A percentile compares a stretch with the other conserved stretches of the same genome.
Conservation (phyloP, 1,140 invertebrate genomes). For the Musca domestica region DNA sequence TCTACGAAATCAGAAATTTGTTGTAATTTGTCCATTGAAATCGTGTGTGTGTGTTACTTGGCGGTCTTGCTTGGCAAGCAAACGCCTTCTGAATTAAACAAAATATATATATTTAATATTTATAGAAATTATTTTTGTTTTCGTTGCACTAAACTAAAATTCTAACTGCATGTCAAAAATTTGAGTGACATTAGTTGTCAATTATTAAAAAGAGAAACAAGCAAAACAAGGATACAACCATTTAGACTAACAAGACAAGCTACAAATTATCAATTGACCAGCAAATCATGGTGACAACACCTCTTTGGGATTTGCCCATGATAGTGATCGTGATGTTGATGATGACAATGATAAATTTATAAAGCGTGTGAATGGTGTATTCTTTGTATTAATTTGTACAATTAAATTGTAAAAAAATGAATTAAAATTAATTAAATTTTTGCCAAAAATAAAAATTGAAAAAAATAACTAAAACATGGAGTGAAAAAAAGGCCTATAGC, state of each 20-base stretch:
- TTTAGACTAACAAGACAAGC: not conserved
- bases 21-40: not conserved
- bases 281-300: conserved; percentile 13
- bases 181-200: conserved; percentile 12
- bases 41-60: no score
- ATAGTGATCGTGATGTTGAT: not conserved
- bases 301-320: not conserved
- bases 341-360: conserved; percentile 7
- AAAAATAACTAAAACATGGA: not conserved
- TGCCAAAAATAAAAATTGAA: not conserved
- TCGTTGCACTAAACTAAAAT: no score
- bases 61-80: no score
- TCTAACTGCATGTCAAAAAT: no score
- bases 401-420: conserved; percentile 4
- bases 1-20: no score
- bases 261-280: conserved; percentile 15
- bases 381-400: not conserved
- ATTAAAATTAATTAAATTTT: not conserved
- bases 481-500: not conserved
- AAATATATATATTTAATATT: no score
- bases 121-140: no score
- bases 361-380: not conserved
- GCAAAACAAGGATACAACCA: not conserved
- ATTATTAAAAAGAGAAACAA: not conserved
- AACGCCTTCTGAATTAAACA: no score